Evolutionary conservation across 1,140 invertebrate species (phyloP), one percentile per base, ranked within the genome.

Genomic region (Megathymus violae): DNA sequence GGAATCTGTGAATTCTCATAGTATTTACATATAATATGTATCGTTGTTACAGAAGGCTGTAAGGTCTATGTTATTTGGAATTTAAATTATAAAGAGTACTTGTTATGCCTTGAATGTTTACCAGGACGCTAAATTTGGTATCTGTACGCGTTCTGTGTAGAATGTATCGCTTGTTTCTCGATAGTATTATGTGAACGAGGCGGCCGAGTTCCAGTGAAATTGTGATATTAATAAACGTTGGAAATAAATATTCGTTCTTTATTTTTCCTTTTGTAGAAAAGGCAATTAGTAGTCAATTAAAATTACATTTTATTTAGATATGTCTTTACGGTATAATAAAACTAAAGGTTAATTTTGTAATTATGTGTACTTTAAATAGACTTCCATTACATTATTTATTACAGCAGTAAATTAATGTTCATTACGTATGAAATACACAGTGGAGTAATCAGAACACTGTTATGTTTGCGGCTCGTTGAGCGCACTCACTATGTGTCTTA

Each of bases 201-300:
- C 71, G 73, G 69, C 63, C 69, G 75, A 75, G 81, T 87, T 74
- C 82, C 79, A 83, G 84, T 88, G 75, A 85, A 90, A 85, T 84
- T 90, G 88, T 90, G 88, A 90, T 90, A 90, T 88, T 85, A 88
- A 86, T 86, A 88, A 88, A 85, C 82, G 85, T 88, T 90, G 77
- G 78, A 76, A 22, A 14, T 66, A 27, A 66, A 47, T 60, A 41
- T 11, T 47, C 17, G 22, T 17, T n/a, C 27, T 10, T 38, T 63
- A 31, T 68, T 54, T 60, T 63, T 63, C 11, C 4, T 36, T 11
- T 25, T n/a, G n/a, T n/a, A n/a, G n/a, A n/a, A n/a, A n/a, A n/a
- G n/a, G n/a, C n/a, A n/a, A n/a, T n/a, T n/a, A n/a, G n/a, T n/a
- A 27, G 14, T 38, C 25, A 22, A 22, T 22, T 22, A 22, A 22